Base-by-base conservation (phyloP, 1,140 invertebrate genomes). In the Micrasema longulum region DNA sequence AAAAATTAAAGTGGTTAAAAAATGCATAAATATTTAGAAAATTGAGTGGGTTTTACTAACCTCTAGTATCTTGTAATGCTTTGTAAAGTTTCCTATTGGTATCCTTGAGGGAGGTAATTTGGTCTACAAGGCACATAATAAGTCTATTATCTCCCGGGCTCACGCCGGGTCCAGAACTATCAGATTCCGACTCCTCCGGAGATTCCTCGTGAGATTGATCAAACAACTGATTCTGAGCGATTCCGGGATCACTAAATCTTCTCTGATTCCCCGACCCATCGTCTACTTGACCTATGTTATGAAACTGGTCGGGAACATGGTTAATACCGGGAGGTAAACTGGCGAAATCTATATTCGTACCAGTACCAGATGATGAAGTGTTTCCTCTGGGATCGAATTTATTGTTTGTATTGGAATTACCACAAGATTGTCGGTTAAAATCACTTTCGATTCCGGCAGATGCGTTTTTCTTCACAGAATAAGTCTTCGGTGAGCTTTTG, bases 201-300 rank as follows among this genome's bases (percentile, higher is more conserved):
- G 72, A 63, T 18, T 70, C 72, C 76, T 84, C 80, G 22, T 80
- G 80, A 66, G 77, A 77, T 0, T 80, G 80, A 14, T 83, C 79
- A 18, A 72, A 52, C 75, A 82, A 80, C 57, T 81, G 82, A 60
- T 84, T 71, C 7, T 81, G 82, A 73, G 80, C 75, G 2, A 84
- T 79, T 77, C 83, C 84, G 1, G 84, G 84, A 66, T 85, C 84
- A 80, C 84, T 85, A 65, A 77, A 84, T 70, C 84, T 81, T 23
- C 84, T 79, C 12, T 65, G 60, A 55, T 71, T 71, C n/a, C 52
- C 69, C 5, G 72, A 70, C 16, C 48, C 68, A 16, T 71, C 60
- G 22, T 20, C 41, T 12, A 71, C 69, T 6, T 71, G 63, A 45
- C 35, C 47, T 22, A 7, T 50, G 45, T 41, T 50, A 47, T 35